A percentile compares a stretch with the other conserved stretches of the same genome.
phyloP scores from a whole-genome alignment of 2,113 vertebrate genomes.

The Myanophis thanlyinensis region DNA sequence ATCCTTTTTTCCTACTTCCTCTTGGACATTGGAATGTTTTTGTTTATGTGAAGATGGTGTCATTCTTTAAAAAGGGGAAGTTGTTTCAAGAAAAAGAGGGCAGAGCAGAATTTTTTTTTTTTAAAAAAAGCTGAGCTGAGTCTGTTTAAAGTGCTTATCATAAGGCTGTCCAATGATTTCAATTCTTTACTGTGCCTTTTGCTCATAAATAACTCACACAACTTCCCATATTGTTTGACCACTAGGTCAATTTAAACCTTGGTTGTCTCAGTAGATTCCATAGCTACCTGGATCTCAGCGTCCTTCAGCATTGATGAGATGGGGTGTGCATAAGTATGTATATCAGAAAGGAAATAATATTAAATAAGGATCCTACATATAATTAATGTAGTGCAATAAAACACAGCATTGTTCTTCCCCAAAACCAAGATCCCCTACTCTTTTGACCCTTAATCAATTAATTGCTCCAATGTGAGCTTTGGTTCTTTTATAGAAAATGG shows the following conservation, averaged over 20 bases:
- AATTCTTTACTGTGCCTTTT: background rate
- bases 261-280: background rate
- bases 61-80: background rate
- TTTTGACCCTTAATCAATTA: background rate
- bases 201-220: background rate
- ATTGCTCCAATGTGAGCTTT: background rate
- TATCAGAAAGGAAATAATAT: background rate
- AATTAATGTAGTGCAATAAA: background rate
- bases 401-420: background rate
- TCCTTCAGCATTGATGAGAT: background rate
- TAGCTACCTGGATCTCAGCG: background rate
- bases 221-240: background rate
- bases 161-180: background rate
- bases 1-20: background rate
- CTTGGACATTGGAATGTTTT: background rate
- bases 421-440: background rate
- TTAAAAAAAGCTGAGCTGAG: background rate
- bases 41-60: background rate
- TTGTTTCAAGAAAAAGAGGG: background rate
- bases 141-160: background rate
- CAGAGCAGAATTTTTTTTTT: background rate
- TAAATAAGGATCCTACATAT: background rate
- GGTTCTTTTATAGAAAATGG: background rate
- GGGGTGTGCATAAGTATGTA: background rate
- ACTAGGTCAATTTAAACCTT: background rate